Base-by-base conservation (phyloP, 2,888 invertebrate genomes). In the Caenorhabditis virilis region DNA sequence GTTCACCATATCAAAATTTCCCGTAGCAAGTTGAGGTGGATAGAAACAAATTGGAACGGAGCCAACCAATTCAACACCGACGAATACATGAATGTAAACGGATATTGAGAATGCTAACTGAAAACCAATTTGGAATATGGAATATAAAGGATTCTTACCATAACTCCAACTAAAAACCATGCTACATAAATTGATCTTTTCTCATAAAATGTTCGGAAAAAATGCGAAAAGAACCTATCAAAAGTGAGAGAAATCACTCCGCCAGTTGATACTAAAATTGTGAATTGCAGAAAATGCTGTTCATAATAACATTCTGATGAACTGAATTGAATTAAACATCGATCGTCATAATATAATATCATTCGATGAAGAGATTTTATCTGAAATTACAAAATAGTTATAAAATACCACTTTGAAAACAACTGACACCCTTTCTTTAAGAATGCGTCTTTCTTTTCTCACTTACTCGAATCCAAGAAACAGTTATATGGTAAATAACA, bases 31-130 rank as follows among this genome's bases (percentile, higher is more conserved):
- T 25, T 61, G 60, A n/a, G 60, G 60, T 38, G 60, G 50, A 20
- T 61, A 61, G 16, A 47, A 33, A 46, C 60, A 60, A 2, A 48
- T 27, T 2, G 60, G 60, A 16, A 60, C 54, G 27, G 49, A 60
- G 16, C 60, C 60, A 39, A 50, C 60, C 36, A 52, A 49, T 16
- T 50, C 45, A 4, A 61, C 30, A 27, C 50, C 60, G 15, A 33
- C 45, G 27, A 52, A 61, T 18, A 39, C 38, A n/a, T 18, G 7
- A 0, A 49, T 6, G 26, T 61, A 46, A 26, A 55, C 25, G 6
- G 13, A 2, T 0, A 61, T 1, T 0, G 61, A 27, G n/a, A 49
- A 16, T 13, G 30, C 7, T 18, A 53, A 16, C 60, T 60, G 18
- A 1, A 57, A 22, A 30, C n/a, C n/a, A 30, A 30, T 18, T 30